Evolutionary conservation across 2,113 vertebrate species (phyloP).

Genomic region (Pterocles orientalis): DNA sequence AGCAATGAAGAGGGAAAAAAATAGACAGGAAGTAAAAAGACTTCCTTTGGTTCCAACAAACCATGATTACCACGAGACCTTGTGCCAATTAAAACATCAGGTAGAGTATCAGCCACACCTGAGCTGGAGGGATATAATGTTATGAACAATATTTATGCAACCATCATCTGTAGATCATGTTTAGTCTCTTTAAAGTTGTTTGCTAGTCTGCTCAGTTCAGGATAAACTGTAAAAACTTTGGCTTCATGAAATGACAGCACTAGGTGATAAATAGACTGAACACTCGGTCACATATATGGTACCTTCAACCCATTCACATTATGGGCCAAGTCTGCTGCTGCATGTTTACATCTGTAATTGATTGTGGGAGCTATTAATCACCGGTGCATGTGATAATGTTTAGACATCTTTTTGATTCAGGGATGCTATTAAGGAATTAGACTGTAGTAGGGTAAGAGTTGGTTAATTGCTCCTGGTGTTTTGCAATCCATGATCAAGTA

Average conservation of each 20-base stretch:
- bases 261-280: not conserved
- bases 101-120: conserved; percentile 27
- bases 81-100: conserved; percentile 38
- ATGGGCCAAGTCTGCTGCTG: not conserved
- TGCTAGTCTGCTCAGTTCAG: not conserved
- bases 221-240: not conserved
- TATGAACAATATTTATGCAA: conserved; percentile 26
- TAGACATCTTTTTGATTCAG: conserved; percentile 53
- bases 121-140: conserved; percentile 7
- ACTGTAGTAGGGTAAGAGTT: conserved; percentile 21
- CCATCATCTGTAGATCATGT: not conserved
- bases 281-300: not conserved
- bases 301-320: not conserved
- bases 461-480: conserved; percentile 26
- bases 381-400: conserved; percentile 8
- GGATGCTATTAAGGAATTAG: conserved; percentile 62
- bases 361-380: conserved; percentile 49
- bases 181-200: not conserved
- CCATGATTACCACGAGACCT: conserved; percentile 15
- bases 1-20: not conserved
- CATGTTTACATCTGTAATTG: conserved; percentile 46
- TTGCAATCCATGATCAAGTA: not conserved
- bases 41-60: conserved; percentile 30
- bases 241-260: not conserved
- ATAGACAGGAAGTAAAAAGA: not conserved